Evolutionary conservation across 35 echinoderm and acorn worm genomes (phyloP).

Genomic region (Lytechinus pictus): DNA sequence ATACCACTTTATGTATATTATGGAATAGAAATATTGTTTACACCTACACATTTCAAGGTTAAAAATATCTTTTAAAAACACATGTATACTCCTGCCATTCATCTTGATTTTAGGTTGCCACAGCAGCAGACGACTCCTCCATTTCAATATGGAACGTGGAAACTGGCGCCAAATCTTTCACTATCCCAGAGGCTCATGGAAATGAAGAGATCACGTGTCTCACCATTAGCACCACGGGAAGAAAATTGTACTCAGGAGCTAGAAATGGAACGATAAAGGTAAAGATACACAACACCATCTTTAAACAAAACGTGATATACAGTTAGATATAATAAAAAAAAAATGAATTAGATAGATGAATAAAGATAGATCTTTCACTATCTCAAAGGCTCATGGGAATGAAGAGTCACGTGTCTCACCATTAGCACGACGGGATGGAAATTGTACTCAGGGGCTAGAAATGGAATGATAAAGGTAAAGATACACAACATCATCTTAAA

Average conservation of each 20-base stretch:
- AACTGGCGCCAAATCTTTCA: constrained; percentile 83
- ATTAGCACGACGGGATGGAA: constrained; percentile 84
- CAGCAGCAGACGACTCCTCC: constrained; percentile 90
- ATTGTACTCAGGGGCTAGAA: constrained; percentile 90
- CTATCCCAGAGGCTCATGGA: constrained; percentile 83
- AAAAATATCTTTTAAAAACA: too few species aligned
- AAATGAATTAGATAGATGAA: too few species aligned
- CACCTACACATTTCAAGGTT: too few species aligned
- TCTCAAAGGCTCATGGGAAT: constrained; percentile 81
- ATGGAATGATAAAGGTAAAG: constrained; percentile 91
- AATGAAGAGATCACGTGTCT: constrained; percentile 96
- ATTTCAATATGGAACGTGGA: constrained; percentile 91
- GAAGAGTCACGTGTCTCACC: constrained; percentile 94
- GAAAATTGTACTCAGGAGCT: constrained; percentile 84
- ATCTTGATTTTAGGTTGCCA: constrained; percentile 73
- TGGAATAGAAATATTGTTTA: too few species aligned
- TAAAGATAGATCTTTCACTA: constrained; percentile 87
- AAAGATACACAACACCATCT: not conserved
- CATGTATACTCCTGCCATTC: too few species aligned
- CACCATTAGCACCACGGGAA: constrained; percentile 76
- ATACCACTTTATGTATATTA: too few species aligned
- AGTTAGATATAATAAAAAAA: too few species aligned
- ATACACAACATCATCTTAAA: not conserved
- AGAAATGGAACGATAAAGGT: constrained; percentile 97
- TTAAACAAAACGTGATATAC: not conserved